Evolutionary conservation across 2,113 vertebrate genomes (phyloP).

Genomic region (Gadus chalcogrammus): DNA sequence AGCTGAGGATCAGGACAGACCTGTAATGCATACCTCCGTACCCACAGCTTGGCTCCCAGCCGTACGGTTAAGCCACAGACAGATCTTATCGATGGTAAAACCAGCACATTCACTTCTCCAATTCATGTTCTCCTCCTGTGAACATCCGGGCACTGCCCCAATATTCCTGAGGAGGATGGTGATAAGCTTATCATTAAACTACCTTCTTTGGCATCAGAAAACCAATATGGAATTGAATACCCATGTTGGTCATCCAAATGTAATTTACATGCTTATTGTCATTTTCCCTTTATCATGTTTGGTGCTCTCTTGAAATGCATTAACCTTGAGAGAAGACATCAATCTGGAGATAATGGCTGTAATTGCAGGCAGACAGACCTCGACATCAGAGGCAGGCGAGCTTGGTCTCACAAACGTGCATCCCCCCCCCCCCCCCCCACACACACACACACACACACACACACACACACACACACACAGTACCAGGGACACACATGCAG

Average conservation of each 20-base stretch:
- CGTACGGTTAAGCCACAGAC: conserved; percentile 26
- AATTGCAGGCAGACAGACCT: conserved; percentile 52
- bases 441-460: conserved; percentile 25
- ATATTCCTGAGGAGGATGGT: too few species aligned
- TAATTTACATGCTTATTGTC: conserved; percentile 59
- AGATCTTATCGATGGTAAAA: too few species aligned
- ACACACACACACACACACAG: conserved; percentile 14
- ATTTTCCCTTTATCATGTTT: conserved; percentile 54
- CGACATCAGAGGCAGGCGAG: conserved; percentile 39
- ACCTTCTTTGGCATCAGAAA: too few species aligned
- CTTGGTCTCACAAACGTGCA: conserved; percentile 40
- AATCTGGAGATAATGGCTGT: conserved; percentile 62
- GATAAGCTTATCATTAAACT: too few species aligned
- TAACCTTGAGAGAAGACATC: conserved; percentile 60
- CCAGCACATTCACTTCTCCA: too few species aligned
- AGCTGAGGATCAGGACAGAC: too few species aligned
- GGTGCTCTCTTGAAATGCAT: conserved; percentile 53
- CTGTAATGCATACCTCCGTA: too few species aligned
- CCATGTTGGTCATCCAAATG: conserved; percentile 29
- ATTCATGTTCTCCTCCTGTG: too few species aligned
- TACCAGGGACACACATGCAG: conserved; percentile 24
- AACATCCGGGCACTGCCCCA: too few species aligned
- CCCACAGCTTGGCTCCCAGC: too few species aligned
- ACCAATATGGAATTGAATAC: conserved; percentile 37
- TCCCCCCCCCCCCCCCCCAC: neutral